Percentiles rank a stretch among this genome's conserved stretches.
These are phyloP conservation scores for Coboldia fuscipes DNA, from an alignment of 1,140 invertebrate genomes.

Conservation along the genomic window DNA sequence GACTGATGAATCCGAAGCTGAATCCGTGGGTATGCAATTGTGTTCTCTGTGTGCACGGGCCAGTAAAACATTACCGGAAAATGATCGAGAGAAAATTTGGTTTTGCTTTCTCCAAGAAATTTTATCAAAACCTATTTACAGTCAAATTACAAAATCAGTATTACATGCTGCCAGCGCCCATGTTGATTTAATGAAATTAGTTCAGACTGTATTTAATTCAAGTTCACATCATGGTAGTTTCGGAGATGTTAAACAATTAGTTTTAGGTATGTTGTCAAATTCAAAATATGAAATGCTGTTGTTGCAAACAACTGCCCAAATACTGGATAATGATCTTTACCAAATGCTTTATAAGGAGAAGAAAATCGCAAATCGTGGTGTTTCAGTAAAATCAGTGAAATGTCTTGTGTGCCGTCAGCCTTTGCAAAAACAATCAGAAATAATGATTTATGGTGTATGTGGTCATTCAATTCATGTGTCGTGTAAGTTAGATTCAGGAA, in stretches of 20 bases:
- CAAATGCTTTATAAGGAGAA: constrained; percentile 9
- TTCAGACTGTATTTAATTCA: constrained; percentile 22
- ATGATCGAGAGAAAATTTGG: constrained; percentile 23
- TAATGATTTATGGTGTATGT: constrained; percentile 13
- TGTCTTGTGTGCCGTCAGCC: constrained; percentile 15
- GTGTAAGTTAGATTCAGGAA: constrained; percentile 6
- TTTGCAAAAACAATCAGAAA: constrained; percentile 11
- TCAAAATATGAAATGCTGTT: constrained; percentile 23
- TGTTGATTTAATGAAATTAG: constrained; percentile 24
- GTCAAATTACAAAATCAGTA: constrained; percentile 19
- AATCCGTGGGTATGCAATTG: constrained; percentile 10
- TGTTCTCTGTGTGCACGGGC: constrained; percentile 20
- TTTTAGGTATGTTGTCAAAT: constrained; percentile 25
- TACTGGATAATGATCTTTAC: constrained; percentile 21
- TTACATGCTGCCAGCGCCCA: constrained; percentile 27
- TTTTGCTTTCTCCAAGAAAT: constrained; percentile 21
- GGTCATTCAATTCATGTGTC: constrained; percentile 15
- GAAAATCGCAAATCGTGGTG: constrained; percentile 10
- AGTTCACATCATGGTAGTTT: constrained; percentile 21
- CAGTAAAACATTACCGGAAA: constrained; percentile 14
- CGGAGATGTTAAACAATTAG: constrained; percentile 25
- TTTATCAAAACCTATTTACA: constrained; percentile 12
- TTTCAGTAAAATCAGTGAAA: constrained; percentile 15
- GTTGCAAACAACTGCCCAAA: constrained; percentile 14
- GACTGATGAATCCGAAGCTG: constrained; percentile 7